These are phyloP conservation scores for Callopanchax toddi DNA, from an alignment of 2,113 vertebrate species.

Conservation along the genomic window DNA sequence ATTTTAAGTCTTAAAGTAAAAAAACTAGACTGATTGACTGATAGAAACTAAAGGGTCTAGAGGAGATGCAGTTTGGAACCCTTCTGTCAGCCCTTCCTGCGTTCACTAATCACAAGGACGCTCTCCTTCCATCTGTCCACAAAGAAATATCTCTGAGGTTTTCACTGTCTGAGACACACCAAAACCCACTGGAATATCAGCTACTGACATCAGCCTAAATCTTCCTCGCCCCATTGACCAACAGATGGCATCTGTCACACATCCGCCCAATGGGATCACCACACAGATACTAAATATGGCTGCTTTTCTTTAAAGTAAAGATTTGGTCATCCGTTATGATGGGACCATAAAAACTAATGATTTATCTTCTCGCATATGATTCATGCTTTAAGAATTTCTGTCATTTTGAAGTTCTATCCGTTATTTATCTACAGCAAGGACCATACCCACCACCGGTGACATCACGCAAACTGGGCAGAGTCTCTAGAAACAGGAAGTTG, in stretches of 20 bases:
- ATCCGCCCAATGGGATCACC: conserved; percentile 44
- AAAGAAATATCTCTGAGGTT: conserved; percentile 35
- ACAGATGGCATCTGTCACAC: conserved; percentile 60
- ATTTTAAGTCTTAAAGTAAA: too few species aligned
- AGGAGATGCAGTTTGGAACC: conserved; percentile 19
- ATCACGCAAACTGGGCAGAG: too few species aligned
- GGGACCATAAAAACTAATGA: not conserved
- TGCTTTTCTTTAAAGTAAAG: not conserved
- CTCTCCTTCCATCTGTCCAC: conserved; percentile 48
- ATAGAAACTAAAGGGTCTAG: not conserved
- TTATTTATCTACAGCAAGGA: too few species aligned
- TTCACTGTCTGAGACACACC: conserved; percentile 14
- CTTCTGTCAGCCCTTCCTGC: conserved; percentile 37
- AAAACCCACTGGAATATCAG: conserved; percentile 37
- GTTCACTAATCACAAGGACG: conserved; percentile 48
- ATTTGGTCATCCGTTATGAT: not conserved
- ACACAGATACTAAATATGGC: too few species aligned
- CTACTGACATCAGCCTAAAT: conserved; percentile 47
- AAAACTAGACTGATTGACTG: not conserved
- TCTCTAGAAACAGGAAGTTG: too few species aligned
- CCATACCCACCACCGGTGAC: too few species aligned
- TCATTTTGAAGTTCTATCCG: too few species aligned
- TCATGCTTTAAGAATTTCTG: too few species aligned
- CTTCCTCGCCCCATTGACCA: conserved; percentile 47
- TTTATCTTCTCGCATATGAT: not conserved